A percentile compares a stretch with the other conserved stretches of the same genome.
These are phyloP conservation scores for Artibeus jamaicensis DNA, from an alignment of 2,797 vertebrate genomes.

Conservation along the genomic window DNA sequence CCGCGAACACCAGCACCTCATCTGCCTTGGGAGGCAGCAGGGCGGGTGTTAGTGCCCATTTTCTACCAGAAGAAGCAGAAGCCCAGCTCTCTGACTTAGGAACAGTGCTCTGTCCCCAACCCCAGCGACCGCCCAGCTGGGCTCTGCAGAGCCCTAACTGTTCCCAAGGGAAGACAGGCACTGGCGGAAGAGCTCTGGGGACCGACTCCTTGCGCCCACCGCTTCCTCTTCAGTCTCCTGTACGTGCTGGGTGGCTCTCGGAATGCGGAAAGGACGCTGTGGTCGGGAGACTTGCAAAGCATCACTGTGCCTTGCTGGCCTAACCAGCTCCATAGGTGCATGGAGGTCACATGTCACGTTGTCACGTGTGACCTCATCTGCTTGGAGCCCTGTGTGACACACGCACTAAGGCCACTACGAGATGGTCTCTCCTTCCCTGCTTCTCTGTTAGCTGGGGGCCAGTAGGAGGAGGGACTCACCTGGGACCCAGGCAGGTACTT, in stretches of 20 bases:
- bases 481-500: slow-evolving; percentile 36
- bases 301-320: not conserved
- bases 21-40: not conserved
- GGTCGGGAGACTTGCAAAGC: not conserved
- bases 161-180: not conserved
- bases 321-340: not conserved
- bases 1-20: not conserved
- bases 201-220: not conserved
- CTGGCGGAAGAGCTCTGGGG: not conserved
- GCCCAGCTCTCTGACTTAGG: not conserved
- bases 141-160: not conserved
- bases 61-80: not conserved
- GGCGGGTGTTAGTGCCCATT: not conserved
- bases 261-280: not conserved
- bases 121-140: not conserved
- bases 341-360: fast-evolving
- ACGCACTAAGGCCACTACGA: not conserved
- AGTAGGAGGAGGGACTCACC: slow-evolving; percentile 56
- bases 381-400: fast-evolving
- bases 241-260: not conserved
- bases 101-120: not conserved
- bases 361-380: not conserved
- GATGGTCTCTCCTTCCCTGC: not conserved
- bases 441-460: not conserved
- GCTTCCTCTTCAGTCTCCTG: not conserved